A percentile compares a stretch with the other conserved stretches of the same genome.
Evolutionary conservation across 2,797 vertebrate species (phyloP).

Genomic region (Bufotes viridis): DNA sequence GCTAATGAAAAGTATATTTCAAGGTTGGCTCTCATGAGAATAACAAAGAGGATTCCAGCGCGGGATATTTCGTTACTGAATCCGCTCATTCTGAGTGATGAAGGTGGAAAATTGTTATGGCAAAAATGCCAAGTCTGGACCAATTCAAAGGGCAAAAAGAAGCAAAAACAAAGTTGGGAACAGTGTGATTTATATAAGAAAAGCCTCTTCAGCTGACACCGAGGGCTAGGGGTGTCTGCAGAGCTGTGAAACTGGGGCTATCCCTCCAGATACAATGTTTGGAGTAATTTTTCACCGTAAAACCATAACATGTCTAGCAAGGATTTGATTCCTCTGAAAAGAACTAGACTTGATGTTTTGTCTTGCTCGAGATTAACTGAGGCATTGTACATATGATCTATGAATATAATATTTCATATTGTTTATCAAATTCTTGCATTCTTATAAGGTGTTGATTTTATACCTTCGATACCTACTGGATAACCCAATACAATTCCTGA

Average conservation of each 20-base stretch:
- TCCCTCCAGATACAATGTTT: constrained; percentile 8
- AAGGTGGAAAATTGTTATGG: constrained; percentile 25
- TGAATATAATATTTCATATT: too few species aligned
- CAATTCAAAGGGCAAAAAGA: constrained; percentile 9
- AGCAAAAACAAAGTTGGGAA: background rate
- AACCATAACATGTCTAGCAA: background rate
- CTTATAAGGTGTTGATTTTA: too few species aligned
- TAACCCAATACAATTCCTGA: too few species aligned
- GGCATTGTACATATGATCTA: too few species aligned
- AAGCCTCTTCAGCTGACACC: background rate
- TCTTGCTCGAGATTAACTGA: background rate
- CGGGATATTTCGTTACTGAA: constrained; percentile 27
- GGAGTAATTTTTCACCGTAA: background rate
- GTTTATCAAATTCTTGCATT: too few species aligned
- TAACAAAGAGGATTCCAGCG: constrained; percentile 40
- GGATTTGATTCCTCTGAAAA: background rate
- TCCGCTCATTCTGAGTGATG: constrained; percentile 15
- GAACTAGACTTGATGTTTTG: background rate
- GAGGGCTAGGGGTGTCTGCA: background rate
- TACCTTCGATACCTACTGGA: too few species aligned
- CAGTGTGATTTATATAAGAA: background rate
- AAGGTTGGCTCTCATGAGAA: constrained; percentile 48
- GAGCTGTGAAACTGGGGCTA: background rate
- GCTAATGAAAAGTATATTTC: constrained; percentile 30
- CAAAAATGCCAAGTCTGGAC: constrained; percentile 29